These are phyloP conservation scores for Steatocranus sp. DNA, from an alignment of 2,797 vertebrate species.

Conservation along the genomic window DNA sequence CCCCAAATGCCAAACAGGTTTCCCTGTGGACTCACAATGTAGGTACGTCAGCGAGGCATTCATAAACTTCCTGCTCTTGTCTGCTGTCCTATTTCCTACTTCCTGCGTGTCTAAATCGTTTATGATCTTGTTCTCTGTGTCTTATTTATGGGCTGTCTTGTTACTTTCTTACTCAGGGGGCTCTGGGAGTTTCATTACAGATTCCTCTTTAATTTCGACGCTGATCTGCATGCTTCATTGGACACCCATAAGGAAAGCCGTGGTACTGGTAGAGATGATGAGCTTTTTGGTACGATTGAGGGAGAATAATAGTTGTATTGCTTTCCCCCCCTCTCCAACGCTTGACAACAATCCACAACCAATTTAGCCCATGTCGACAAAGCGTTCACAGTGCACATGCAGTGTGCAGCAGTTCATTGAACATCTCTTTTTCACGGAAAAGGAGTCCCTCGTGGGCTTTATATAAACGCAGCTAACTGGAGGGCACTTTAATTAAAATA, in stretches of 20 bases:
- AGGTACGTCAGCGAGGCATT: not conserved
- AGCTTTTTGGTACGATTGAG: slow-evolving; percentile 14
- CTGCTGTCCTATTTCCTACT: slow-evolving; percentile 24
- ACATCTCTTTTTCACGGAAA: slow-evolving; percentile 50
- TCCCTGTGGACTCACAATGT: not conserved
- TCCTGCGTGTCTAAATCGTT: slow-evolving; percentile 15
- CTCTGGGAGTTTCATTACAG: slow-evolving; percentile 55
- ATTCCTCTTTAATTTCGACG: slow-evolving; percentile 57
- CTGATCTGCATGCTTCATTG: slow-evolving; percentile 56
- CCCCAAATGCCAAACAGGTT: slow-evolving; percentile 11
- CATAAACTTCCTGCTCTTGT: slow-evolving; percentile 14
- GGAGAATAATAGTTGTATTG: slow-evolving; percentile 41
- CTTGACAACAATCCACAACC: slow-evolving; percentile 51
- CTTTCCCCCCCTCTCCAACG: not conserved
- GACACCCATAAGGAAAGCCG: slow-evolving; percentile 47
- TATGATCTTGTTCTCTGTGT: slow-evolving; percentile 31
- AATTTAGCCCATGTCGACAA: slow-evolving; percentile 45
- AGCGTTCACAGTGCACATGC: slow-evolving; percentile 8
- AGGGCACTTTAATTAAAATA: slow-evolving; percentile 73
- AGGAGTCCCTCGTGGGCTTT: slow-evolving; percentile 54
- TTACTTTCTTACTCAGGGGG: slow-evolving; percentile 38
- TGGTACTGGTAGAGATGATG: slow-evolving; percentile 9
- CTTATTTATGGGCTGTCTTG: slow-evolving; percentile 61
- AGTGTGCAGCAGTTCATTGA: slow-evolving; percentile 35
- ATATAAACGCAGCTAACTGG: slow-evolving; percentile 53